These are phyloP conservation scores for Formica aserva DNA, from an alignment of 2,888 invertebrate genomes.

Conservation along the genomic window DNA sequence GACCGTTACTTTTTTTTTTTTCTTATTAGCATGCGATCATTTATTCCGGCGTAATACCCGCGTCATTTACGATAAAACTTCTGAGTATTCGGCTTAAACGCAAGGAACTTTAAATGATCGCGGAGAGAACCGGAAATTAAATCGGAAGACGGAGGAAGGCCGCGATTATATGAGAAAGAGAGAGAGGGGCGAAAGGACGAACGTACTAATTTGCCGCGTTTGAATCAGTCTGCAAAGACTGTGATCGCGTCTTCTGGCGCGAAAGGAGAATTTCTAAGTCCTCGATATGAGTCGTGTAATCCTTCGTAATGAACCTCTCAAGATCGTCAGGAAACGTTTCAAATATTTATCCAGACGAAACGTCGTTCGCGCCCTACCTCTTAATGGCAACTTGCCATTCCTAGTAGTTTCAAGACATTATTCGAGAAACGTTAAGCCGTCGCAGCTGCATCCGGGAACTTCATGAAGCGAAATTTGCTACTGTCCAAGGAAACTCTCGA, in stretches of 20 bases:
- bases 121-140: conserved; percentile 49
- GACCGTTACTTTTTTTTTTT: conserved; percentile 29
- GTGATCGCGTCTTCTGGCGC: conserved; percentile 75
- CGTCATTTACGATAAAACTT: conserved; percentile 43
- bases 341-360: conserved; percentile 81
- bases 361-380: conserved; percentile 69
- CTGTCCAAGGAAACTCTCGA: conserved; percentile 5
- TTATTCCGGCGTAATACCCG: conserved; percentile 52
- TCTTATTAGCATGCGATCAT: conserved; percentile 52
- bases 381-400: conserved; percentile 69
- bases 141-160: conserved; percentile 51
- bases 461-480: conserved; percentile 51
- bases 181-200: conserved; percentile 53
- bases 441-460: conserved; percentile 50
- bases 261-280: conserved; percentile 81
- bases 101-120: conserved; percentile 51
- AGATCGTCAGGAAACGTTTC: conserved; percentile 79
- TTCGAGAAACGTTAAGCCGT: conserved; percentile 66
- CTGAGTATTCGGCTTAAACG: conserved; percentile 45
- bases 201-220: conserved; percentile 79
- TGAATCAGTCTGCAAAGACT: conserved; percentile 77
- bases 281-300: conserved; percentile 83
- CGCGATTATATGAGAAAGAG: conserved; percentile 36
- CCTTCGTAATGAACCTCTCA: conserved; percentile 83
- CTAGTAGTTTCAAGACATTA: conserved; percentile 66